phyloP scores from a whole-genome alignment of 2,888 invertebrate genomes.

The Epistrophe eligans region DNA sequence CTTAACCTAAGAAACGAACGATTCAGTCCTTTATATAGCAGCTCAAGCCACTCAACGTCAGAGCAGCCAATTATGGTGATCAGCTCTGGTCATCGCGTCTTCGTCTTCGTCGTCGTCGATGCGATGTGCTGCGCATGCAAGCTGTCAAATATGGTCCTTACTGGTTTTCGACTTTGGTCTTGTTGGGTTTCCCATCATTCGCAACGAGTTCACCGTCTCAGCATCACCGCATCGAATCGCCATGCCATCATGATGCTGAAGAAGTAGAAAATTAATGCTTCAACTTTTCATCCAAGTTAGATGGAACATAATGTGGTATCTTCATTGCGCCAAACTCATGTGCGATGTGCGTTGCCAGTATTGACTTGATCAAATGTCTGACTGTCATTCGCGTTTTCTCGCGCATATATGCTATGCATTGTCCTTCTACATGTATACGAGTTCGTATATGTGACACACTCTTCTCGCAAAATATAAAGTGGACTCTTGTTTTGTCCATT shows the following conservation, averaged over 20 bases:
- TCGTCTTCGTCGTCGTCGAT: slow-evolving; percentile 36
- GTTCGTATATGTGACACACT: not conserved
- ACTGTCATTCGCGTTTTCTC: slow-evolving; percentile 32
- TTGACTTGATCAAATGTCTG: slow-evolving; percentile 49
- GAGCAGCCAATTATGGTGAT: slow-evolving; percentile 73
- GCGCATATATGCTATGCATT: slow-evolving; percentile 12
- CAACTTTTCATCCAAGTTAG: slow-evolving; percentile 45
- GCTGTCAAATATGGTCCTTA: slow-evolving; percentile 75
- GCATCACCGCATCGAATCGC: too few relatives aligned
- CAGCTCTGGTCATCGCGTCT: slow-evolving; percentile 22
- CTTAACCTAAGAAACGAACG: not conserved
- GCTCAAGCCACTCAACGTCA: slow-evolving; percentile 30
- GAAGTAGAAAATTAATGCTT: slow-evolving; percentile 57
- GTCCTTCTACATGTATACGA: not conserved
- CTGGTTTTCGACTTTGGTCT: slow-evolving; percentile 65
- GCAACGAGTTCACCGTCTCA: not conserved
- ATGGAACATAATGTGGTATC: slow-evolving; percentile 69
- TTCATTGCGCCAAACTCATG: slow-evolving; percentile 48
- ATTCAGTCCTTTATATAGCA: slow-evolving; percentile 21
- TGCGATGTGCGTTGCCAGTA: not conserved
- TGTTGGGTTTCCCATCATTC: slow-evolving; percentile 31
- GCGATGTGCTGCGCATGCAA: slow-evolving; percentile 38
- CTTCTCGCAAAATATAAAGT: slow-evolving; percentile 20
- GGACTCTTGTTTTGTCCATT: slow-evolving; percentile 65
- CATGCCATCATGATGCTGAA: too few relatives aligned